phyloP scores from a whole-genome alignment of 2,888 invertebrate genomes.

The Caenorhabditis macrosperma region DNA sequence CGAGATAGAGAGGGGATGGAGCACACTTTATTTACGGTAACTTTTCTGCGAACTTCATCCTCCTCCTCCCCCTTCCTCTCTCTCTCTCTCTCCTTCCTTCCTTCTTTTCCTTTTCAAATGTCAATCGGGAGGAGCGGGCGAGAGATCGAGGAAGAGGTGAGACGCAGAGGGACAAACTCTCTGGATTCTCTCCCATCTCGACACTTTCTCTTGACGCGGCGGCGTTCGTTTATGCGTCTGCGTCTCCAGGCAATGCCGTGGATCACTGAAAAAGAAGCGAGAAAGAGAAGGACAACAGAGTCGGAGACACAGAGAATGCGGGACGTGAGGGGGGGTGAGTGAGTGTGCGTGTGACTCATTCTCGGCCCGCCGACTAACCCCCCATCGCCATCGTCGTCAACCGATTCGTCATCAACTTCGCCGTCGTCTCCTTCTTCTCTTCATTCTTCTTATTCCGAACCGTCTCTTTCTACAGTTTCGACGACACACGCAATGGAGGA shows the following conservation, averaged over 20 bases:
- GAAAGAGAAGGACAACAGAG: slow-evolving; percentile 5
- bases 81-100: slow-evolving; percentile 24
- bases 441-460: neutral
- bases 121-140: slow-evolving; percentile 10
- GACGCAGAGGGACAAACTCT: slow-evolving; percentile 14
- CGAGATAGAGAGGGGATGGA: neutral
- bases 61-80: slow-evolving; percentile 35
- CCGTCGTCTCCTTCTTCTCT: slow-evolving; percentile 3
- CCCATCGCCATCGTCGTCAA: slow-evolving; percentile 48
- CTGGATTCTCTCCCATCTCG: slow-evolving; percentile 37
- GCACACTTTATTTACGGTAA: slow-evolving; percentile 44
- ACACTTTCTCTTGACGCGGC: slow-evolving; percentile 27
- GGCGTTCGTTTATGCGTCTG: slow-evolving; percentile 40
- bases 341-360: slow-evolving; percentile 51
- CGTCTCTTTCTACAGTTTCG: too few species aligned
- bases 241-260: slow-evolving; percentile 34
- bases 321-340: slow-evolving; percentile 1
- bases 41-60: slow-evolving; percentile 49
- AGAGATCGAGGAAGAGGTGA: slow-evolving; percentile 2
- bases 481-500: slow-evolving; percentile 27
- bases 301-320: slow-evolving; percentile 23
- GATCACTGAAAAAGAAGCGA: slow-evolving; percentile 37
- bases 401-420: slow-evolving; percentile 55
- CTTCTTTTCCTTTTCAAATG: slow-evolving; percentile 37
- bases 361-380: slow-evolving; percentile 53